A percentile compares a stretch with the other conserved stretches of the same genome.
These are phyloP conservation scores for Panulirus ornatus DNA, from an alignment of 1,140 invertebrate genomes.

Conservation along the genomic window DNA sequence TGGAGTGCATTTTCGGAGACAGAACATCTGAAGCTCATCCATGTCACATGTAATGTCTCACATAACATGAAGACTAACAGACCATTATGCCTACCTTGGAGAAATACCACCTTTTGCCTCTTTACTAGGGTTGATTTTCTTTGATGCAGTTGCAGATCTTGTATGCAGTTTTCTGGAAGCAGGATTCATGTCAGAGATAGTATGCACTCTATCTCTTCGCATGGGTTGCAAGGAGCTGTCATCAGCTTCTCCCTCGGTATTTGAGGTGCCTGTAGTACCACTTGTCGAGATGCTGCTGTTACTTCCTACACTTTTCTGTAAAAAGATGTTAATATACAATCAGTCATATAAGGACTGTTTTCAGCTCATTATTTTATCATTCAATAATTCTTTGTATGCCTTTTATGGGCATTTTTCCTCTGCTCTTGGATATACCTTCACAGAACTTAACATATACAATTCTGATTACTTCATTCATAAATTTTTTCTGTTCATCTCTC, in stretches of 20 bases:
- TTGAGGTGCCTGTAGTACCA: conserved; percentile 65
- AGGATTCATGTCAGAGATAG: conserved; percentile 91
- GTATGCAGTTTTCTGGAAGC: conserved; percentile 77
- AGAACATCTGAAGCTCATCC: no score
- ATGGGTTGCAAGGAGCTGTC: conserved; percentile 75
- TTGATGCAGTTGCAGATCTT: conserved; percentile 4
- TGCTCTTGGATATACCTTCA: no score
- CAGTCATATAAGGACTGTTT: no score
- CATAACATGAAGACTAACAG: no score
- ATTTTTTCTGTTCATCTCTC: conserved; percentile 3
- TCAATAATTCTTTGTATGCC: no score
- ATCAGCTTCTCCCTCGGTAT: conserved; percentile 33
- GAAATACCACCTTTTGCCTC: conserved; percentile 83
- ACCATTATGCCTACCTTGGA: conserved; percentile 82
- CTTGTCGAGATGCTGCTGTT: conserved; percentile 47
- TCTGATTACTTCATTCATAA: not conserved
- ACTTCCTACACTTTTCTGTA: conserved; percentile 55
- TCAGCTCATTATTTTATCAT: no score
- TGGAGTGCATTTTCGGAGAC: no score
- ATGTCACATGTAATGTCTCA: no score
- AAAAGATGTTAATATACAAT: not conserved
- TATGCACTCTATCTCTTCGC: conserved; percentile 87
- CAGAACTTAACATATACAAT: no score
- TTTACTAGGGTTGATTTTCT: conserved; percentile 58
- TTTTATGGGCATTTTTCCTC: no score